Evolutionary conservation across 2,797 vertebrate genomes (phyloP), one percentile per base, ranked within the genome.

Genomic region (Leptoclinus maculatus): DNA sequence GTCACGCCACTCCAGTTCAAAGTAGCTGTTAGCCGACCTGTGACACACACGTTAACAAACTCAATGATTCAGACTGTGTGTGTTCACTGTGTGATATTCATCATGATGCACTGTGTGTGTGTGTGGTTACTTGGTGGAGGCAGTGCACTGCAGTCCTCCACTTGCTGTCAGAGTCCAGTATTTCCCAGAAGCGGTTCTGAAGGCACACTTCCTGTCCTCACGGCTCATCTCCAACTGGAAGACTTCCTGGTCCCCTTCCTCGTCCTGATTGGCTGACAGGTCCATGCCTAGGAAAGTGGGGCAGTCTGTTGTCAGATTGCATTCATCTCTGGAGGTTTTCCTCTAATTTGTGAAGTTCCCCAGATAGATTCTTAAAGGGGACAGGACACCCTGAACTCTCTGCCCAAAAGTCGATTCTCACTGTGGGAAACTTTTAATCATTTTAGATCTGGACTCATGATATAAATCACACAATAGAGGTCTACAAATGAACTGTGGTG

Each of bases 211-310:
- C 89, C 96, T 97, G 82, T 97, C 97, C 83, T 98, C 97, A 2
- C 95, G 96, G 88, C 96, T 97, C 72, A 99, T 97, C 95, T 99
- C 98, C 93, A 99, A 83, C 89, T 99, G 98, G 92, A 98, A 99
- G 65, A 98, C 98, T 93, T 99, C 98, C 87, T 97, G 97, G 92
- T 99, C 98, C 0, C 96, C 95, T 79, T 99, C 98, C 71, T 98
- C 98, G 0, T 97, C 96, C 93, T 99, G 98, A 93, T 99, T 99
- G 88, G 98, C 98, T 0, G 98, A 99, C 70, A 99, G 94, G 88
- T 99, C 98, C 90, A 99, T 97, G 54, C 97, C 98, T 99, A 63
- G 41, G 78, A 81, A 84, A 81, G 67, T 78, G 56, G 80, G 57
- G 54, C 66, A 78, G 38, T 27, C 43, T 41, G 62, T 38, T 72